Percentiles rank a stretch among this genome's conserved stretches.
phyloP scores from a whole-genome alignment of 2,888 invertebrate species.

The Caradrina clavipalpis region DNA sequence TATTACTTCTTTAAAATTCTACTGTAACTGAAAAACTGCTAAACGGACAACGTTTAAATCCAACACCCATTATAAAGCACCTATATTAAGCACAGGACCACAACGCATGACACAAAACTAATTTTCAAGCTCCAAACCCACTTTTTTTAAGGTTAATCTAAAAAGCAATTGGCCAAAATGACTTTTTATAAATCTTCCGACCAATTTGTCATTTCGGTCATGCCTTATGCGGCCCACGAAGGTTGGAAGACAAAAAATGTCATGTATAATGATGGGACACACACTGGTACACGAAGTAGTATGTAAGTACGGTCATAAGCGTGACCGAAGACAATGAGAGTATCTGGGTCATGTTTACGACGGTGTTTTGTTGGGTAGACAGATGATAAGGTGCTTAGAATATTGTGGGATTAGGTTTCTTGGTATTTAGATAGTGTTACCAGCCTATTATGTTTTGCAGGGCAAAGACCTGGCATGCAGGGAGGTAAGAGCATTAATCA shows the following conservation, averaged over 20 bases:
- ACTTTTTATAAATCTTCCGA: constrained; percentile 48
- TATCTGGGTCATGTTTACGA: constrained; percentile 44
- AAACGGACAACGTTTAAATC: too few species aligned
- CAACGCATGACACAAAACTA: constrained; percentile 28
- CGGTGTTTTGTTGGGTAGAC: constrained; percentile 5
- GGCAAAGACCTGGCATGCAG: too few species aligned
- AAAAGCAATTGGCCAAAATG: constrained; percentile 34
- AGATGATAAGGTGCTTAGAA: background rate
- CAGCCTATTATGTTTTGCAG: too few species aligned
- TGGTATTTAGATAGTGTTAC: too few species aligned
- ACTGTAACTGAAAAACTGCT: too few species aligned
- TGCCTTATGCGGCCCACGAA: constrained; percentile 36
- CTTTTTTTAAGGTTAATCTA: constrained; percentile 46
- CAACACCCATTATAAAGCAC: too few species aligned
- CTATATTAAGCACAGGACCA: constrained; percentile 9
- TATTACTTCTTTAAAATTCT: too few species aligned
- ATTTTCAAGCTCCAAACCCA: background rate
- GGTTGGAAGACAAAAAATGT: constrained; percentile 57
- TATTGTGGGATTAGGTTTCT: background rate
- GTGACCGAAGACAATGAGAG: constrained; percentile 50
- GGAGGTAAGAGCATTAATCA: too few species aligned
- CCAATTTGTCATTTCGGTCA: constrained; percentile 56
- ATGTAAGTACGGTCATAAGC: constrained; percentile 21
- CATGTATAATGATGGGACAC: constrained; percentile 24
- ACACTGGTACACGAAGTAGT: background rate